Percentiles rank a stretch among this genome's conserved stretches.
Evolutionary conservation across 2,797 vertebrate species (phyloP).

Genomic region (Sphaeramia orbicularis): DNA sequence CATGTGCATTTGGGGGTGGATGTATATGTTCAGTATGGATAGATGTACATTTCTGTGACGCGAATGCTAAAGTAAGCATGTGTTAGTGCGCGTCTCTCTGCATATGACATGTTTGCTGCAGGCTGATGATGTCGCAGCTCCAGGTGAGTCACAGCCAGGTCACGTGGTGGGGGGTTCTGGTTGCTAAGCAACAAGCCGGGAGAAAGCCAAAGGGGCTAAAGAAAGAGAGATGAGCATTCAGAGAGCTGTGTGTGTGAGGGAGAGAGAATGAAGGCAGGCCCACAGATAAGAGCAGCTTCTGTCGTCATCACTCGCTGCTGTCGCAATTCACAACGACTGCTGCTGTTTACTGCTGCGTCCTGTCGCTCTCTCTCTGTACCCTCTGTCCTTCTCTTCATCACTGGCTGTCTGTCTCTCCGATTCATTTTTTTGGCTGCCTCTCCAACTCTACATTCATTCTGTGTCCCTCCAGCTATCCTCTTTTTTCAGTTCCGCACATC

Average conservation of each 20-base stretch:
- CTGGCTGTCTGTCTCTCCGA: constrained; percentile 6
- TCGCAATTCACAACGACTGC: constrained; percentile 62
- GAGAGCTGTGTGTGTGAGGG: constrained; percentile 16
- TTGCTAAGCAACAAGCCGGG: constrained; percentile 86
- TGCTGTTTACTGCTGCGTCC: constrained; percentile 46
- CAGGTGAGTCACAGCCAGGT: constrained; percentile 90
- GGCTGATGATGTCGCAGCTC: constrained; percentile 81
- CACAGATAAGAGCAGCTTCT: constrained; percentile 73
- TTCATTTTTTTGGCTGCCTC: constrained; percentile 16
- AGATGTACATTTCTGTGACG: constrained; percentile 9
- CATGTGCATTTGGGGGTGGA: not conserved
- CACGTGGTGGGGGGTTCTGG: constrained; percentile 77
- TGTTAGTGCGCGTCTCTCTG: constrained; percentile 37
- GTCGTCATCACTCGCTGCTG: constrained; percentile 76
- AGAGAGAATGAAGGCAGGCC: constrained; percentile 54
- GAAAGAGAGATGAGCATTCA: constrained; percentile 77
- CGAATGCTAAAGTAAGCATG: constrained; percentile 9
- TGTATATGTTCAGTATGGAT: not conserved
- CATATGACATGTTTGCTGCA: constrained; percentile 67
- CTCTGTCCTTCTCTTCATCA: constrained; percentile 15
- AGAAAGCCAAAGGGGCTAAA: constrained; percentile 81
- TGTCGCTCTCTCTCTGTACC: constrained; percentile 3
- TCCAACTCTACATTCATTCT: constrained; percentile 15
- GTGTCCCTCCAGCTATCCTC: not conserved
- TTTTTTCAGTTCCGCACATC: constrained; percentile 28